Evolutionary conservation across 2,113 vertebrate species (phyloP).

Genomic region (Xenopus borealis): DNA sequence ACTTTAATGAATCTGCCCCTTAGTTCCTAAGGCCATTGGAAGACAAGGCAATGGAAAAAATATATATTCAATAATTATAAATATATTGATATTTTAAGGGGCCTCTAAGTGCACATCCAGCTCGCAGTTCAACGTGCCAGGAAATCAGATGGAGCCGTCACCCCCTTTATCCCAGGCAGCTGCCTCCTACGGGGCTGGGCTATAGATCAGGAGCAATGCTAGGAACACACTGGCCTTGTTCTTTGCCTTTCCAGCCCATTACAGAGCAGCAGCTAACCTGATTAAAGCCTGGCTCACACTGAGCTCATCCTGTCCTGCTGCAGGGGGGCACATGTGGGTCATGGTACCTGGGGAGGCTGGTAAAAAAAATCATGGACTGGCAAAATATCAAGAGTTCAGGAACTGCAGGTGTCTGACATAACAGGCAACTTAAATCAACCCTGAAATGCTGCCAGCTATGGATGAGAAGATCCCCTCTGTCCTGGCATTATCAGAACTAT

Average conservation of each 20-base stretch:
- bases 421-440: neutral
- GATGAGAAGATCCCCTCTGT: too few relatives aligned
- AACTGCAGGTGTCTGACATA: constrained; percentile 28
- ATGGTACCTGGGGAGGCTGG: constrained; percentile 20
- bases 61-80: too few relatives aligned
- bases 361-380: neutral
- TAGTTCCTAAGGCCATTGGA: too few relatives aligned
- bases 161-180: too few relatives aligned
- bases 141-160: too few relatives aligned
- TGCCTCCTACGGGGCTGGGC: neutral
- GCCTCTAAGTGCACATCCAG: too few relatives aligned
- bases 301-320: constrained; percentile 20
- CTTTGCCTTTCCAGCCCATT: constrained; percentile 34
- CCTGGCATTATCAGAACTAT: neutral
- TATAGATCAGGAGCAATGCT: neutral
- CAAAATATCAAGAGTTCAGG: neutral
- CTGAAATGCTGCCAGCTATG: neutral
- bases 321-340: neutral
- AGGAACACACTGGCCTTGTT: neutral
- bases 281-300: constrained; percentile 39
- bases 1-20: too few relatives aligned
- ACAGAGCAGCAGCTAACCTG: constrained; percentile 30
- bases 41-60: too few relatives aligned
- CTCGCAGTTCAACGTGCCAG: too few relatives aligned
- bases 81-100: too few relatives aligned